Conservation (phyloP, 2,888 invertebrate genomes). For the Andricus curvator region DNA sequence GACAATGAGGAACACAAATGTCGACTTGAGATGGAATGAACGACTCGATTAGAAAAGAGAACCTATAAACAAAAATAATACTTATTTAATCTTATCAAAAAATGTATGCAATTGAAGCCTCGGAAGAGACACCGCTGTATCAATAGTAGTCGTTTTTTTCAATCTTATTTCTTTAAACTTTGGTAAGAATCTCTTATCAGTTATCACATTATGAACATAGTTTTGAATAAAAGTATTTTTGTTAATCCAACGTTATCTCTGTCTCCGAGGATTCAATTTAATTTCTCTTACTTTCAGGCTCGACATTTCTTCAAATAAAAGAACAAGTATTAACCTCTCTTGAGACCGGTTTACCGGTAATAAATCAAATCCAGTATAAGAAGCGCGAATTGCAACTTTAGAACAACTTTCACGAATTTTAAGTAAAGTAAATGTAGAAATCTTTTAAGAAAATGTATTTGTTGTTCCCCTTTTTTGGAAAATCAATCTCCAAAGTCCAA, state of each 20-base stretch:
- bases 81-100: neutral
- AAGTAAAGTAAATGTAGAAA: neutral
- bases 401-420: neutral
- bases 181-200: no score
- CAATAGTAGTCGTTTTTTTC: no score
- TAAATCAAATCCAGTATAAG: neutral
- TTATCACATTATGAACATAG: no score
- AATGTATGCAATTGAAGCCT: neutral
- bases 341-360: constrained; percentile 7
- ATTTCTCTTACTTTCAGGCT: neutral
- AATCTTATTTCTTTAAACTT: no score
- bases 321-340: constrained; percentile 31
- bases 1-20: neutral
- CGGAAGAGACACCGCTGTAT: no score
- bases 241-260: no score
- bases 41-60: neutral
- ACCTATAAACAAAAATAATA: neutral
- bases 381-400: neutral
- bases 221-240: no score
- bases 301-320: neutral
- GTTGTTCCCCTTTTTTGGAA: neutral
- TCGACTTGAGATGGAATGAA: neutral
- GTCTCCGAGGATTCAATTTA: neutral
- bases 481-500: neutral
- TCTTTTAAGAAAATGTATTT: neutral